Conservation (phyloP, 2,888 invertebrate species). For the Ophion slaviceki region DNA sequence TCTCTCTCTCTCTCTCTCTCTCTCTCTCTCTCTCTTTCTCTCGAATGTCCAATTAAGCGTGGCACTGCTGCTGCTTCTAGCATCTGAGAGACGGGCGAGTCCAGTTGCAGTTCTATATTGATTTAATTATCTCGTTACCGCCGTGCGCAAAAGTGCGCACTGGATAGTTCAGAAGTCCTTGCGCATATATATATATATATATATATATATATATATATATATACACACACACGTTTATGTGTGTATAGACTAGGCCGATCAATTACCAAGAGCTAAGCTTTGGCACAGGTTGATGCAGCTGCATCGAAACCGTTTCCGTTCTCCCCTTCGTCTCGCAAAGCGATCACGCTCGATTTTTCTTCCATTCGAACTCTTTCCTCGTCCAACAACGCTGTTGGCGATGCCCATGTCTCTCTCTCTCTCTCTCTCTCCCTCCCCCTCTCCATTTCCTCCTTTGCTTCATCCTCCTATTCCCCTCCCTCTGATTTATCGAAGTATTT, state of each 20-base stretch:
- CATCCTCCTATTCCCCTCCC: conserved; percentile 28
- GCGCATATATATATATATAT: conserved; percentile 30
- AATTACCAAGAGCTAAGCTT: conserved; percentile 67
- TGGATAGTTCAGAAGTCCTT: conserved; percentile 58
- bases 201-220: conserved; percentile 41
- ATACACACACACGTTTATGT: conserved; percentile 25
- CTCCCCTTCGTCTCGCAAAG: conserved; percentile 57
- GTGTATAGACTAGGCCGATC: conserved; percentile 61
- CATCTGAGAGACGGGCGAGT: conserved; percentile 60
- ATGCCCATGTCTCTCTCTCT: background rate
- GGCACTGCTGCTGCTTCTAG: conserved; percentile 41
- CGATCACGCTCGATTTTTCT: conserved; percentile 55
- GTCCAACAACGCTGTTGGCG: background rate
- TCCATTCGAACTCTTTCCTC: conserved; percentile 44
- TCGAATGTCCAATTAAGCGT: conserved; percentile 75
- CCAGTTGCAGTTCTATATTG: conserved; percentile 71
- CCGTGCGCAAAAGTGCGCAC: conserved; percentile 61
- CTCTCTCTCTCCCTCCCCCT: conserved; percentile 9
- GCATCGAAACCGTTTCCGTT: conserved; percentile 56
- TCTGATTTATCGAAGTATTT: conserved; percentile 78
- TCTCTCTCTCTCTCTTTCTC: background rate
- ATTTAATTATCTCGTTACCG: conserved; percentile 76
- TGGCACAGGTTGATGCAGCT: conserved; percentile 50
- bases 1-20: conserved; percentile 33
- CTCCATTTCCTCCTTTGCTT: conserved; percentile 20